Evolutionary conservation across 1,140 invertebrate genomes (phyloP), one percentile per base, ranked within the genome.

Genomic region (Drosophila pachea): DNA sequence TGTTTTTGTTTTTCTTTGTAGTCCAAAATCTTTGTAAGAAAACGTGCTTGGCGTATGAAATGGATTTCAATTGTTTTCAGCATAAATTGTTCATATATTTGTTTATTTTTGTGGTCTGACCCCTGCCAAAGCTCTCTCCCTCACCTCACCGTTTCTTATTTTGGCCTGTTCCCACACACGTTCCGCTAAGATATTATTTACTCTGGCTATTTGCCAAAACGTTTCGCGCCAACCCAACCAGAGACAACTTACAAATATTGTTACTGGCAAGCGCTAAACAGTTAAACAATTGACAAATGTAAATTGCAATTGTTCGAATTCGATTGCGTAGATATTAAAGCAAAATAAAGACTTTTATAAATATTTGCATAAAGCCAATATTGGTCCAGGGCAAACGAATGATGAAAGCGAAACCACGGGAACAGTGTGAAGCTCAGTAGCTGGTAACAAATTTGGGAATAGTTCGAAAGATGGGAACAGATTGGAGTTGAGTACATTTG

Each of bases 181-280:
- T 67, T 47, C 49, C 53, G 42, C n/a, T 35, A 40, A 38, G 2
- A 33, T 63, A 56, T 52, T 48, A 58, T 52, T 69, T 65, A 36
- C 7, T 0, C 35, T 64, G 67, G 60, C 52, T 52, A 36, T 52
- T 58, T 58, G 61, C 61, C 67, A 69, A 69, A 22, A 68, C 45
- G 52, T 50, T 56, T 31, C 45, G 16, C 35, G 22, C 42, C 38
- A 61, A n/a, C 43, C 52, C 47, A 6, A 40, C 22, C 14, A 35
- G 8, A 61, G 43, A 45, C 58, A 33, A 45, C 1, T 35, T 53
- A 32, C 49, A 56, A 67, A 70, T 66, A 69, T 59, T 50, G n/a
- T 63, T 48, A 63, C 29, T 61, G 49, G 50, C 31, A 5, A 31
- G 31, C 49, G 16, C 22, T 45, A 48, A 81, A 33, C 36, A 58